A percentile compares a stretch with the other conserved stretches of the same genome.
Conservation (phyloP, 2,113 vertebrate species). For the Cnemophilus loriae region DNA sequence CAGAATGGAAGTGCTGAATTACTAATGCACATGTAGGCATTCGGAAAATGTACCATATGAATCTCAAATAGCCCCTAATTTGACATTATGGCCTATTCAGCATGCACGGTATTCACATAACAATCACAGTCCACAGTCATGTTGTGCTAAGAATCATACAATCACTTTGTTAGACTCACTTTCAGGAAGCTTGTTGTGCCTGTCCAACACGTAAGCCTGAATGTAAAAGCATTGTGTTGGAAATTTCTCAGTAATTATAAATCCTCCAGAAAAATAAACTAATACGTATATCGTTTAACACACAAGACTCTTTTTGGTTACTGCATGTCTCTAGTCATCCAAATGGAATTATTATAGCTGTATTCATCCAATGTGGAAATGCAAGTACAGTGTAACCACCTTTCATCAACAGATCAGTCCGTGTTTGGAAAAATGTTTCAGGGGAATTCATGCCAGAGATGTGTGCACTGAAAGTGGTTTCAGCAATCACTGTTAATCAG, state of each 20-base stretch:
- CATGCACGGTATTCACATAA: not conserved
- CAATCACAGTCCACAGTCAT: not conserved
- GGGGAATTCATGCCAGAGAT: not conserved
- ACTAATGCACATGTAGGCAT: not conserved
- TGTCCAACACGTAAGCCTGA: not conserved
- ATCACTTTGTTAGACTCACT: not conserved
- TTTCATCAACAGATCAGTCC: not conserved
- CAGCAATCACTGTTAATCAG: not conserved
- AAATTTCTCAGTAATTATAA: not conserved
- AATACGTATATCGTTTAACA: not conserved
- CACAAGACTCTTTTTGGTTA: not conserved
- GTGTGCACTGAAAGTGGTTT: not conserved
- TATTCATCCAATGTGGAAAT: not conserved
- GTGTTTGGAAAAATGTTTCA: not conserved
- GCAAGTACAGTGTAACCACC: not conserved
- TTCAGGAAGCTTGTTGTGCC: not conserved
- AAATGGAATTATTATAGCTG: not conserved
- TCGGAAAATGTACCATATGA: not conserved
- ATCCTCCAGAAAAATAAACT: not conserved
- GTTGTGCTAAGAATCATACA: not conserved
- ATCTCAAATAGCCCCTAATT: constrained; percentile 15
- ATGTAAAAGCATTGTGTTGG: not conserved
- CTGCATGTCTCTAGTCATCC: not conserved
- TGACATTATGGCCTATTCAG: constrained; percentile 18
- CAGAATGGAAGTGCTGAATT: constrained; percentile 3